phyloP scores from a whole-genome alignment of 2,888 invertebrate species.

The Gerosis bhagava region DNA sequence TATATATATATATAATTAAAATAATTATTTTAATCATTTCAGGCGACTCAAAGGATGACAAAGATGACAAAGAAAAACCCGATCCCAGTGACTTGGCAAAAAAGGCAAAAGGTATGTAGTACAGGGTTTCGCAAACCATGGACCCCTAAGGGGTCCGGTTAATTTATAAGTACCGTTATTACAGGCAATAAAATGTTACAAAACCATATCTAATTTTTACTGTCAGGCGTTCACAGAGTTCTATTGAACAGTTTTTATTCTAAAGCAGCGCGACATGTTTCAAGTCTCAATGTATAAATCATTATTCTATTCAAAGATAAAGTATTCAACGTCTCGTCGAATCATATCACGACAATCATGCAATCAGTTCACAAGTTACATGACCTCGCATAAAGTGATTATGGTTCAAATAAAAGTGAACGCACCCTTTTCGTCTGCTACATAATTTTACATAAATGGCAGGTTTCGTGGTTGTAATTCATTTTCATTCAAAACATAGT shows the following conservation, averaged over 20 bases:
- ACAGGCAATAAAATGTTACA: too few relatives aligned
- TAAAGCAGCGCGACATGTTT: neutral
- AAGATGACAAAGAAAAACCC: too few relatives aligned
- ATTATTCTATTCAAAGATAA: constrained; percentile 22
- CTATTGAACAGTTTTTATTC: neutral
- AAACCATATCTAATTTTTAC: constrained; percentile 53
- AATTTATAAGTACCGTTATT: too few relatives aligned
- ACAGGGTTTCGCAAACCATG: too few relatives aligned
- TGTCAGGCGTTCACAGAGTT: neutral
- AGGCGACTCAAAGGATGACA: too few relatives aligned
- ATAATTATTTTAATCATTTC: too few relatives aligned
- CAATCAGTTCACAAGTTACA: constrained; percentile 20
- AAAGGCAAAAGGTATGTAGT: too few relatives aligned
- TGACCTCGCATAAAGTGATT: constrained; percentile 20
- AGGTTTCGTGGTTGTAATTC: too few relatives aligned
- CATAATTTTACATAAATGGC: too few relatives aligned
- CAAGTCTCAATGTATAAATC: constrained; percentile 2
- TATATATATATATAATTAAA: too few relatives aligned
- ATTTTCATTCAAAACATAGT: constrained; percentile 1
- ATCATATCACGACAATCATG: constrained; percentile 15
- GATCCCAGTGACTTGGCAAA: too few relatives aligned
- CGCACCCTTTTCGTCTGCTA: constrained; percentile 29
- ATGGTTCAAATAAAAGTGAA: constrained; percentile 30
- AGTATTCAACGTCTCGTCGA: constrained; percentile 12
- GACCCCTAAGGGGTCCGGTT: too few relatives aligned